Evolutionary conservation across 2,113 vertebrate species (phyloP).

Genomic region (Cathartes aura): DNA sequence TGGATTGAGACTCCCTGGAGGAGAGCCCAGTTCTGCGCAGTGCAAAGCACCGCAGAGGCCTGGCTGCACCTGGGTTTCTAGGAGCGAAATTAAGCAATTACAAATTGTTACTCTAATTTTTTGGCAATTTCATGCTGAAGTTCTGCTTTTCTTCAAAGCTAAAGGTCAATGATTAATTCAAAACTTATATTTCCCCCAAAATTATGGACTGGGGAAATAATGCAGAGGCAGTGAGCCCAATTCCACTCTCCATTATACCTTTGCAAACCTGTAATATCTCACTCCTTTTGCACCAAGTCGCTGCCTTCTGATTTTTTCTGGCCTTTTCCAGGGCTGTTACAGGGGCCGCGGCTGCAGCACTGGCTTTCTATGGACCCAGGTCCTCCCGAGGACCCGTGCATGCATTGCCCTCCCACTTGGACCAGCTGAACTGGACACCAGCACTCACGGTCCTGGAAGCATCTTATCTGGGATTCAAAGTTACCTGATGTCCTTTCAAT

Average conservation of each 20-base stretch:
- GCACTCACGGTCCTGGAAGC: slow-evolving; percentile 68
- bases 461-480: slow-evolving; percentile 72
- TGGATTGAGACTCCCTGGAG: slow-evolving; percentile 10
- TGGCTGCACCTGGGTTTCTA: slow-evolving; percentile 50
- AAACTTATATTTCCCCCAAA: background rate
- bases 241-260: background rate
- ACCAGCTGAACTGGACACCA: background rate
- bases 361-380: background rate
- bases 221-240: background rate
- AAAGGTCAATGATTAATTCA: slow-evolving; percentile 47
- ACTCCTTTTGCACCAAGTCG: background rate
- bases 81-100: slow-evolving; percentile 39
- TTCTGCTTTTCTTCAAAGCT: slow-evolving; percentile 52
- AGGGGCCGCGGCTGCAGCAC: background rate
- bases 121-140: slow-evolving; percentile 15
- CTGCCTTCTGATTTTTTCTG: background rate
- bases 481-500: slow-evolving; percentile 72
- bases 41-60: background rate
- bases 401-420: background rate
- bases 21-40: background rate
- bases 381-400: accelerated
- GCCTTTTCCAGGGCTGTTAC: background rate
- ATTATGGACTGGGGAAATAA: slow-evolving; percentile 25
- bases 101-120: slow-evolving; percentile 20
- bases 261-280: background rate